Evolutionary conservation across 23 tunicate genomes (phyloP).

Genomic region (Diplosoma virens): DNA sequence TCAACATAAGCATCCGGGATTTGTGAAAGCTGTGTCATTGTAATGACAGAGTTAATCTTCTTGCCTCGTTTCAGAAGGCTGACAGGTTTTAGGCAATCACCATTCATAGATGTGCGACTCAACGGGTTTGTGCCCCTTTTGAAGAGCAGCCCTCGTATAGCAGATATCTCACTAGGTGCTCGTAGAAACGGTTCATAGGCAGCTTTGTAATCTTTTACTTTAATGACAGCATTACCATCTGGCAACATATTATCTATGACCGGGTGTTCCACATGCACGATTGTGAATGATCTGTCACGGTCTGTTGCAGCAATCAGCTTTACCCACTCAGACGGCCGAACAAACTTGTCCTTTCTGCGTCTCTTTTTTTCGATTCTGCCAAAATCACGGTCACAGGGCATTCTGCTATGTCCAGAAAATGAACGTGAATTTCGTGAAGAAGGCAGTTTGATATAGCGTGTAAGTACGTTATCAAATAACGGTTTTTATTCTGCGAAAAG

Average conservation of each 20-base stretch:
- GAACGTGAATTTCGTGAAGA: neutral
- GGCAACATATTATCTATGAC: neutral
- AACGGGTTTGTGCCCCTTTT: neutral
- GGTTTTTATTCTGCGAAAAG: conserved; percentile 18
- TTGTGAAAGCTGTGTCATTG: neutral
- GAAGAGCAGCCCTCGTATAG: conserved; percentile 16
- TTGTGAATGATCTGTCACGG: neutral
- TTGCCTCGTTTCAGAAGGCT: neutral
- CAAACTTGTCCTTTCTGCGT: neutral
- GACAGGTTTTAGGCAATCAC: neutral
- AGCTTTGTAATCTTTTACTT: conserved; percentile 9
- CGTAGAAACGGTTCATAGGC: neutral
- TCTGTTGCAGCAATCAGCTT: neutral
- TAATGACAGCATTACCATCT: conserved; percentile 2
- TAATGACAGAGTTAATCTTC: no score
- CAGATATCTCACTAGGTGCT: conserved; percentile 20
- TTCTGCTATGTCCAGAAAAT: neutral
- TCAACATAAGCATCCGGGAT: neutral
- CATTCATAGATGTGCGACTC: conserved; percentile 4
- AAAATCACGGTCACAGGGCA: neutral
- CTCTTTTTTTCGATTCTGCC: conserved; percentile 4
- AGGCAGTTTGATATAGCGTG: neutral
- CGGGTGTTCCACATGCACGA: neutral
- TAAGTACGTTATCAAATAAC: neutral
- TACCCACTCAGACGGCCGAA: neutral